A percentile compares a stretch with the other conserved stretches of the same genome.
phyloP scores from a whole-genome alignment of 1,140 invertebrate species.

The Calosoma granatense region DNA sequence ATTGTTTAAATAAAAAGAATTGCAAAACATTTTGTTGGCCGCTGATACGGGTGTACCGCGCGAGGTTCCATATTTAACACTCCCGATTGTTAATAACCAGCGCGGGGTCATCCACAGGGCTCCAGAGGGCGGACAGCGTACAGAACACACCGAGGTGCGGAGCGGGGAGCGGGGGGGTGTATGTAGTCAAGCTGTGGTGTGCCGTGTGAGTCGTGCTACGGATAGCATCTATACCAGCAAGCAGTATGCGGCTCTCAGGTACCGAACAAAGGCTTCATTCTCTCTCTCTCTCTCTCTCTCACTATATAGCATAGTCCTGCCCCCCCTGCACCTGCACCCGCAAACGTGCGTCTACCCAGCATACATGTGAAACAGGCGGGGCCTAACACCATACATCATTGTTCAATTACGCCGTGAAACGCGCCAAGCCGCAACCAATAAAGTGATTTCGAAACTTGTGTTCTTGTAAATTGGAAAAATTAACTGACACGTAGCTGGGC shows the following conservation, averaged over 20 bases:
- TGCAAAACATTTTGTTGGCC: background rate
- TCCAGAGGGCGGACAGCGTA: background rate
- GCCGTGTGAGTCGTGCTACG: background rate
- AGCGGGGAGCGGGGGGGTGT: no score
- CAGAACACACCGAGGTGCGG: background rate
- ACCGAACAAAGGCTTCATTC: background rate
- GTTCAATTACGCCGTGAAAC: background rate
- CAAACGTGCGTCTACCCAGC: no score
- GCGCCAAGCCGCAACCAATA: no score
- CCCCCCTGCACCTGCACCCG: no score
- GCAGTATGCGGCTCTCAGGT: no score
- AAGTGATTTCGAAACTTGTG: no score
- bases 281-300: background rate
- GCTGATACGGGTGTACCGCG: background rate
- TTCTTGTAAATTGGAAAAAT: no score
- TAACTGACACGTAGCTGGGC: no score
- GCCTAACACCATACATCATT: background rate
- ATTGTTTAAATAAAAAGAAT: background rate
- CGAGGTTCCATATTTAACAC: slow-evolving; percentile 2
- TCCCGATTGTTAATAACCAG: slow-evolving; percentile 2
- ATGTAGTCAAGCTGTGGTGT: no score
- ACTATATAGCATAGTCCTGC: no score
- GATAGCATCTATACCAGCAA: background rate
- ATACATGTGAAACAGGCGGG: background rate
- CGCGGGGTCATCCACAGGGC: background rate